Evolutionary conservation across 2,113 vertebrate genomes (phyloP).

Genomic region (Pterocles orientalis): DNA sequence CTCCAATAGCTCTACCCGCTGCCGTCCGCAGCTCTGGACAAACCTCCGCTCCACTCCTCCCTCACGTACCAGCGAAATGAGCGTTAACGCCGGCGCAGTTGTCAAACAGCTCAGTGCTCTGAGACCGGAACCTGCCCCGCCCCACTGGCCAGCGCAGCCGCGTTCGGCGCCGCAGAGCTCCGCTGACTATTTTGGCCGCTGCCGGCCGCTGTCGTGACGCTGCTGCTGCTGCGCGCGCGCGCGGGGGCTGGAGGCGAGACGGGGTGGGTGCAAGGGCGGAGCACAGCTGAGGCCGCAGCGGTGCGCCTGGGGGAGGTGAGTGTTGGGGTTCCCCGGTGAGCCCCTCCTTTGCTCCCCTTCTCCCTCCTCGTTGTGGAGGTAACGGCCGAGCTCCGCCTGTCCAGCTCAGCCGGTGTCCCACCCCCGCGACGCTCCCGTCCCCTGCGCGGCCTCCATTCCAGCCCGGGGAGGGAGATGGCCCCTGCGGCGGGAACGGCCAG

Average conservation of each 20-base stretch:
- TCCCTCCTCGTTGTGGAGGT: rapidly evolving
- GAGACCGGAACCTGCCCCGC: rapidly evolving
- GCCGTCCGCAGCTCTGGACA: neutral
- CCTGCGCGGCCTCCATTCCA: neutral
- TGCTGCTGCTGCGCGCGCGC: neutral
- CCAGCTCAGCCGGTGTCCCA: neutral
- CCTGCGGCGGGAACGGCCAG: neutral
- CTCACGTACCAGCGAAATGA: too few relatives aligned
- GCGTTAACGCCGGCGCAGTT: rapidly evolving
- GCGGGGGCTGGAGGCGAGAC: neutral
- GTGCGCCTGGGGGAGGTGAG: neutral
- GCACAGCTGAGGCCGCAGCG: neutral
- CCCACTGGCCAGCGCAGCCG: neutral
- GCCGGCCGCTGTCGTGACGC: neutral
- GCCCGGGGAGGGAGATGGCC: neutral
- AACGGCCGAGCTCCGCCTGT: rapidly evolving
- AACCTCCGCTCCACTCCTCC: neutral
- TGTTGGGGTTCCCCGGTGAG: rapidly evolving
- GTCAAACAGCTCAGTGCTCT: rapidly evolving
- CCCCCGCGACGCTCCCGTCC: neutral
- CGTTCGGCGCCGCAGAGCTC: rapidly evolving
- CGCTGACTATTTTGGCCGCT: rapidly evolving
- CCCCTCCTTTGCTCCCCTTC: rapidly evolving
- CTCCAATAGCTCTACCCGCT: neutral
- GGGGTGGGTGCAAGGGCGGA: neutral